Evolutionary conservation across 2,113 vertebrate genomes (phyloP), one percentile per base, ranked within the genome.

Genomic region (Halcyon malimbica): DNA sequence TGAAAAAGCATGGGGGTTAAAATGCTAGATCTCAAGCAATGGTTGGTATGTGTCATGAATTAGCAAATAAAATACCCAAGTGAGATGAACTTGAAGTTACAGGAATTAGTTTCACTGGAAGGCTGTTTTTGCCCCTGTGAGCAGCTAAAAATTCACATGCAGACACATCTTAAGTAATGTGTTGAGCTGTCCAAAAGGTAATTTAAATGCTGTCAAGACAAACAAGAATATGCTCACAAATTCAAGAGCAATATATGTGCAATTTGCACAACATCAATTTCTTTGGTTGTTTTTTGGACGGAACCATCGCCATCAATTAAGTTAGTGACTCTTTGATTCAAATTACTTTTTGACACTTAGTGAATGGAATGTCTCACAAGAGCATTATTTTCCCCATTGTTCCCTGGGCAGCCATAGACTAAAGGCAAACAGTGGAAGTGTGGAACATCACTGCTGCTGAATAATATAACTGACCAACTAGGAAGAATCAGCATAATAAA

Each of bases 161-260:
- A 93, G 87, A 79, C 95, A 96, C 94, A 94, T 97, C 96, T 98
- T 98, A 98, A 98, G 97, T 96, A 98, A 98, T 94, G 96, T 96
- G 97, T 98, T 95, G 96, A 98, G 97, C 96, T 97, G 94, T 97
- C 98, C 84, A 7, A 95, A 97, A 98, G 89, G 95, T 98, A 98
- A 98, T 98, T 98, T 98, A 97, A 97, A 97, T 97, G 96, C 96
- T 98, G 97, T 98, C 97, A 98, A 97, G 94, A 90, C 97, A 98
- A 98, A 98, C 96, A 97, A 97, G 97, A 97, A 98, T 97, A 97
- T 89, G 92, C 74, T 97, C 84, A 94, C 96, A 97, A 97, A 98
- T 97, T 98, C 97, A 97, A 98, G 95, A 97, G 96, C 96, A 97
- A 97, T 97, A 97, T 96, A 97, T 96, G 96, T 96, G 97, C 96